Percentiles rank a stretch among this genome's conserved stretches.
These are phyloP conservation scores for Carassius auratus DNA, from an alignment of 2,113 vertebrate species.

Conservation along the genomic window DNA sequence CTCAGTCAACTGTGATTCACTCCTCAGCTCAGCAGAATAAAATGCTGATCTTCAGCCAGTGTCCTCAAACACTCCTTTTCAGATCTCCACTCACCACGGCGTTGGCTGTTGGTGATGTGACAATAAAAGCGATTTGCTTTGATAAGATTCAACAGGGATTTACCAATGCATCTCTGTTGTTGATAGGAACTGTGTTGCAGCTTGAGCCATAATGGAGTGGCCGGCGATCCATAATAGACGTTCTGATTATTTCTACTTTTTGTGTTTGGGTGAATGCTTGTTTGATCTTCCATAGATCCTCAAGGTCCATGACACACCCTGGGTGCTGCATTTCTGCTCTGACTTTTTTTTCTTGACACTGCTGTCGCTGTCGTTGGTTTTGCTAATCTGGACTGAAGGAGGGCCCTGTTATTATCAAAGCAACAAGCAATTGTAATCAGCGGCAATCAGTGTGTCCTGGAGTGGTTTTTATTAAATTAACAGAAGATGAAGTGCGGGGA, in stretches of 20 bases:
- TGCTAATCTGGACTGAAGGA: slow-evolving; percentile 28
- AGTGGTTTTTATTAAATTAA: slow-evolving; percentile 57
- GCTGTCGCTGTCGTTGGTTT: background rate
- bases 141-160: slow-evolving; percentile 28
- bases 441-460: slow-evolving; percentile 48
- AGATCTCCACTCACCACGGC: background rate
- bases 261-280: slow-evolving; percentile 34
- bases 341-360: background rate
- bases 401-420: slow-evolving; percentile 46
- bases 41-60: slow-evolving; percentile 21
- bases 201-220: slow-evolving; percentile 19
- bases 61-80: slow-evolving; percentile 19
- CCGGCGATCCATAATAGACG: slow-evolving; percentile 1
- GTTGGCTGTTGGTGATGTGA: background rate
- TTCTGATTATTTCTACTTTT: slow-evolving; percentile 16
- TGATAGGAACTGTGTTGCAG: slow-evolving; percentile 15
- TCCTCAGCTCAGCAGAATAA: slow-evolving; percentile 24
- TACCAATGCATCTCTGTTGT: slow-evolving; percentile 25
- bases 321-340: slow-evolving; percentile 10
- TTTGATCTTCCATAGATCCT: slow-evolving; percentile 19
- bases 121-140: background rate
- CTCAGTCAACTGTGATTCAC: slow-evolving; percentile 32
- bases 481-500: slow-evolving; percentile 27
- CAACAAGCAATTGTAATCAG: slow-evolving; percentile 52
- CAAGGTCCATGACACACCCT: background rate